Evolutionary conservation across 2,113 vertebrate species (phyloP), one percentile per base, ranked within the genome.

Genomic region (Turnix velox): DNA sequence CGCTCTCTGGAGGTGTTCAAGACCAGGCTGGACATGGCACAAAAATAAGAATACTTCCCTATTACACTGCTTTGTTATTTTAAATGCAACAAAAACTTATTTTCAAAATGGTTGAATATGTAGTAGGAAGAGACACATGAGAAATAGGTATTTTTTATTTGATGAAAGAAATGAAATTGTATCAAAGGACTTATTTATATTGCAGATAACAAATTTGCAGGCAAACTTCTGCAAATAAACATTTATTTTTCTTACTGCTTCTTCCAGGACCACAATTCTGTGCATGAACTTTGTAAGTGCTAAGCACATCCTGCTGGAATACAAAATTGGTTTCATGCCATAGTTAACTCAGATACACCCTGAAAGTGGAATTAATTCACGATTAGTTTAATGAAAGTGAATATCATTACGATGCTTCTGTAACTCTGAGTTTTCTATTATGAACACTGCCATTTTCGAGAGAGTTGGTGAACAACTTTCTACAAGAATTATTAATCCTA

Each of bases 361-460:
- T 22, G 12, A 83, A 54, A 84, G 55, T 77, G 8, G 40, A 67
- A 93, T 84, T 90, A 90, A 92, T 93, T 94, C 78, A 88, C 24
- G 5, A n/a, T 75, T 87, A 84, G 6, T 93, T 94, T 87, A 97
- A 91, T 92, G 59, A 95, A 86, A 84, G 25, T 48, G 89, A 93
- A 43, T 59, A 84, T 62, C 86, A 94, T 95, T 88, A 88, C 17
- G 30, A 76, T 59, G 33, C 45, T 91, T 91, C 80, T 92, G 43
- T 84, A 90, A 94, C 74, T 85, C 85, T 42, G 16, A 84, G 27
- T 76, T 96, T 92, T 31, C 31, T 95, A 9, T 75, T 84, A 93
- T 54, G n/a, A 93, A 88, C 68, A 62, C 4, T 65, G 55, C 28
- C 62, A 92, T 94, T 95, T 91, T 82, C 86, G 58, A 85, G 17